Evolutionary conservation across 2,888 invertebrate genomes (phyloP), one percentile per base, ranked within the genome.

Genomic region (Chloroclystis v-ata): DNA sequence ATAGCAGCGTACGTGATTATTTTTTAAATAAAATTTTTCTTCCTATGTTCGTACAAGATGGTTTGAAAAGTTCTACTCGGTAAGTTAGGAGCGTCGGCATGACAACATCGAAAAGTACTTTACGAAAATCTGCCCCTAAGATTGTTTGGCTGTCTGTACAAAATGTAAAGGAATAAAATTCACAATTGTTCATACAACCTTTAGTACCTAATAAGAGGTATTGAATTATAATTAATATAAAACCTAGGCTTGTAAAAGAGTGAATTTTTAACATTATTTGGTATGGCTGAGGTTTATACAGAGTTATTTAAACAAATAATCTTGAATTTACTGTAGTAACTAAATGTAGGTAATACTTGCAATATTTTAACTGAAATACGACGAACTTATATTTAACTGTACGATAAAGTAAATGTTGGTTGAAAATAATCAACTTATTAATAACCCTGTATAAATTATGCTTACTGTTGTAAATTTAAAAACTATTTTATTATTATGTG

Each of bases 371-470:
- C 46, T 44, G 49, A 41, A 37, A 45, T 39, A 49, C 29, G 35
- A 37, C 26, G 29, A 52, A 52, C 48, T 56, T 50, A 56, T 33
- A 49, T 37, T 56, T 47, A 56, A 45, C 54, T 57, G 55, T 60
- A 63, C 53, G 47, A 43, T 46, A 46, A 44, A 54, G 44, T 52
- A 53, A 47, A 48, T 47, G 53, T 49, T 43, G 47, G 50, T 49
- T 54, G 50, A 56, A 49, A 54, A 57, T 14, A 69, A 66, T 65
- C 65, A 68, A 72, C 72, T 78, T 76, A 77, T 80, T 76, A 82
- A 82, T 84, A 86, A 85, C 85, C 85, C 86, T 85, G 86, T 84
- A 85, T 83, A 85, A 84, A 85, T 85, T 84, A 86, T 85, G 82
- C 85, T 82, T 84, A 84, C 67, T 75, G 78, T 80, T 78, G 72